Percentiles rank a stretch among this genome's conserved stretches.
Conservation (phyloP, 1,140 invertebrate genomes). For the Potamilus streckersoni region DNA sequence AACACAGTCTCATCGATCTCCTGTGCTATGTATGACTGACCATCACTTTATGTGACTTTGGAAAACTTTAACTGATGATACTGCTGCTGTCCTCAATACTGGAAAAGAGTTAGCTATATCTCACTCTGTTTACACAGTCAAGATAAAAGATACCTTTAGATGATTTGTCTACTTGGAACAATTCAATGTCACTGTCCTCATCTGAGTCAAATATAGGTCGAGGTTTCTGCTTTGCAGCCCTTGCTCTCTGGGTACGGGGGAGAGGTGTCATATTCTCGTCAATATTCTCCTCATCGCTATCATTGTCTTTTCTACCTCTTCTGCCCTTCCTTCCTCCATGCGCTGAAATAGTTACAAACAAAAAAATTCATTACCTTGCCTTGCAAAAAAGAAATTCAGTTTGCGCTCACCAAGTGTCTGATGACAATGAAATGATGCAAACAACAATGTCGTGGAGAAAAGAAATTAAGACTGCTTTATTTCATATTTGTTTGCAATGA, state of each 20-base stretch:
- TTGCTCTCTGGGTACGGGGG: slow-evolving; percentile 16
- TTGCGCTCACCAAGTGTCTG: neutral
- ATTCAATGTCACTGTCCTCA: slow-evolving; percentile 55
- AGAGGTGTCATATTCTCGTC: slow-evolving; percentile 33
- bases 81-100: neutral
- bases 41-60: neutral
- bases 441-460: neutral
- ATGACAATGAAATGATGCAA: neutral
- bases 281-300: slow-evolving; percentile 40
- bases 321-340: slow-evolving; percentile 16
- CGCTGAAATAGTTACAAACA: slow-evolving; percentile 18
- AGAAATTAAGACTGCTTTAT: neutral
- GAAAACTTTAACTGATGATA: no score
- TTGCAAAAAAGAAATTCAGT: neutral
- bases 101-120: neutral
- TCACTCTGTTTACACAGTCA: neutral
- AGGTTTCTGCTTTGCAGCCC: slow-evolving; percentile 38
- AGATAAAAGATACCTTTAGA: slow-evolving; percentile 26
- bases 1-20: neutral
- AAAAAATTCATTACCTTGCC: neutral
- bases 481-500: no score
- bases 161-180: slow-evolving; percentile 49
- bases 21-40: neutral
- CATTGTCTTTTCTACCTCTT: slow-evolving; percentile 22
- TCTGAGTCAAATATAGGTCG: slow-evolving; percentile 51